Conservation (phyloP, 2,888 invertebrate genomes). For the Tholera decimalis region DNA sequence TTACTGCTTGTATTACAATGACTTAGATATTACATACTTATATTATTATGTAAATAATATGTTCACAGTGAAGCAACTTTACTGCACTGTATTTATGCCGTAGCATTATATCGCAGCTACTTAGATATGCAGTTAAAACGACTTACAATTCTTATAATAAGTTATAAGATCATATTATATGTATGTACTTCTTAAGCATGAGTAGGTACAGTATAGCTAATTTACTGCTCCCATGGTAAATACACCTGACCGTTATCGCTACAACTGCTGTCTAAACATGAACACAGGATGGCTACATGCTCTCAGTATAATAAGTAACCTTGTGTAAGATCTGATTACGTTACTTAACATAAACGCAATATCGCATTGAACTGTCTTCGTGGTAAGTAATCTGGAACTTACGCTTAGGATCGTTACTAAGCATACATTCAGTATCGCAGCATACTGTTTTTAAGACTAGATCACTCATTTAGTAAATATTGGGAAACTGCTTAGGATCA, state of each 20-base stretch:
- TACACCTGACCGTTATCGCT: neutral
- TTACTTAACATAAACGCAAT: no score
- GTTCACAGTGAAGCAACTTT: slow-evolving; percentile 3
- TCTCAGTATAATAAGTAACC: neutral
- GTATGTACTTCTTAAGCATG: neutral
- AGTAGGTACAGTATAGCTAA: no score
- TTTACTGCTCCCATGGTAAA: neutral
- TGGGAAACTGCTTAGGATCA: no score
- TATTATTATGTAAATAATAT: neutral
- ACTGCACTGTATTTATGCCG: neutral
- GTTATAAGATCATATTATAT: neutral
- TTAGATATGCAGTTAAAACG: neutral
- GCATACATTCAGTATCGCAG: neutral
- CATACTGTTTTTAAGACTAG: slow-evolving; percentile 6
- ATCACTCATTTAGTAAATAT: neutral
- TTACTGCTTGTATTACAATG: neutral
- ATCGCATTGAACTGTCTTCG: no score
- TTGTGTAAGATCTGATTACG: no score
- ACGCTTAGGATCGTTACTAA: neutral
- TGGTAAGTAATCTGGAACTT: no score
- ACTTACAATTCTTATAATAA: slow-evolving; percentile 4
- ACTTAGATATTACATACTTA: neutral
- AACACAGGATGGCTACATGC: no score
- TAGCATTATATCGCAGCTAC: neutral
- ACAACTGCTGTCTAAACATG: no score